Evolutionary conservation across 2,113 vertebrate genomes (phyloP).

Genomic region (Orcinus orca): DNA sequence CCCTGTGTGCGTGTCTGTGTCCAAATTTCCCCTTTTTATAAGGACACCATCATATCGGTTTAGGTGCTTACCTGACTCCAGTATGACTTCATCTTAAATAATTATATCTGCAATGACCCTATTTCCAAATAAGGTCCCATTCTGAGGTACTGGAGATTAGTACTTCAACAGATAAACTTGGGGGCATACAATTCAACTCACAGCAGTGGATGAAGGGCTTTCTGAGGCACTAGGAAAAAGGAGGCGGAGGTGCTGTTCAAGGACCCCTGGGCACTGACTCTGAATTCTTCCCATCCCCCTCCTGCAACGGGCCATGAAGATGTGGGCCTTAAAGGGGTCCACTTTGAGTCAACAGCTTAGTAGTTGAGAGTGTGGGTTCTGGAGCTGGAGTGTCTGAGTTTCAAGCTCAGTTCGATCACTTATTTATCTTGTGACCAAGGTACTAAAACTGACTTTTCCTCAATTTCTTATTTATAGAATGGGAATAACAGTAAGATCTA

Average conservation of each 20-base stretch:
- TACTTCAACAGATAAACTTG: not conserved
- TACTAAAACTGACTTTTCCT: not conserved
- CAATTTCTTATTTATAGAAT: not conserved
- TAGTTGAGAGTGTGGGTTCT: not conserved
- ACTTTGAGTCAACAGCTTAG: not conserved
- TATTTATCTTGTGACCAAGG: not conserved
- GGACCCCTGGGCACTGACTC: not conserved
- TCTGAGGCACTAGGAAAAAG: not conserved
- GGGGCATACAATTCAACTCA: not conserved
- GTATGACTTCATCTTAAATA: not conserved
- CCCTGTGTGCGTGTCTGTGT: not conserved
- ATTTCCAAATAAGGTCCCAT: not conserved
- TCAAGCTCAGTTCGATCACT: not conserved
- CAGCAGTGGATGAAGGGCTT: not conserved
- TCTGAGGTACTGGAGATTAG: not conserved
- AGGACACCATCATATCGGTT: not conserved
- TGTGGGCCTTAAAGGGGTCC: not conserved
- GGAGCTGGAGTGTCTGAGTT: not conserved
- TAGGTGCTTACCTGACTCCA: not conserved
- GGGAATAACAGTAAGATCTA: not conserved
- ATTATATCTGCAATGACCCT: not conserved
- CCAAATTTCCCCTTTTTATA: not conserved
- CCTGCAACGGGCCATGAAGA: not conserved
- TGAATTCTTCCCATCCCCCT: not conserved
- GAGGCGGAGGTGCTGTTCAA: not conserved